phyloP scores from a whole-genome alignment of 2,113 vertebrate species.

The Pycnonotus jocosus region DNA sequence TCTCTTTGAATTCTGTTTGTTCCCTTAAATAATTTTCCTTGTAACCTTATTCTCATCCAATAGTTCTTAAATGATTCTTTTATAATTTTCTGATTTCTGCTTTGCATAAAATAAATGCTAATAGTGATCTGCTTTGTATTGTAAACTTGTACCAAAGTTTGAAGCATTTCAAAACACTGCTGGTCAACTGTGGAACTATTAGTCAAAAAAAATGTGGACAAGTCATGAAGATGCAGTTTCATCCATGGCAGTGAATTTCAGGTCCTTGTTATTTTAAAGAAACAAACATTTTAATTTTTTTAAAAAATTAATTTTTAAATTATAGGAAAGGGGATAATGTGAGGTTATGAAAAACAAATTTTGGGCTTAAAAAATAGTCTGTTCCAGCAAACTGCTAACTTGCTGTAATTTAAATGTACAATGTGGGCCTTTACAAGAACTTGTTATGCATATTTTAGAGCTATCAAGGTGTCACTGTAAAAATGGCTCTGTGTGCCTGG shows the following conservation, averaged over 20 bases:
- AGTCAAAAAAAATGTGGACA: not conserved
- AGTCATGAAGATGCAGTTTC: not conserved
- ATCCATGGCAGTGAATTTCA: not conserved
- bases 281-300: not conserved
- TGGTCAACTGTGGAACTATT: not conserved
- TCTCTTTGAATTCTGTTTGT: not conserved
- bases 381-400: not conserved
- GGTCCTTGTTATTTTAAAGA: not conserved
- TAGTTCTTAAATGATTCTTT: not conserved
- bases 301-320: not conserved
- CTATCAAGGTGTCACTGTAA: not conserved
- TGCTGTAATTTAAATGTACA: not conserved
- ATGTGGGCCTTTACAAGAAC: not conserved
- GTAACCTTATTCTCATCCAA: not conserved
- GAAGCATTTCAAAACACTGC: not conserved
- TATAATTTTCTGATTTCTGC: not conserved
- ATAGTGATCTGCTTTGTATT: not conserved
- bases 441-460: constrained; percentile 6
- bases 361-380: not conserved
- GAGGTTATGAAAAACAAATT: not conserved
- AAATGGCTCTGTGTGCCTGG: not conserved
- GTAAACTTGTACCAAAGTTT: not conserved
- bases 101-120: not conserved
- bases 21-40: not conserved
- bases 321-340: not conserved